Percentiles rank a stretch among this genome's conserved stretches.
phyloP scores from a whole-genome alignment of 2,888 invertebrate genomes.

The Pachydiplax longipennis region DNA sequence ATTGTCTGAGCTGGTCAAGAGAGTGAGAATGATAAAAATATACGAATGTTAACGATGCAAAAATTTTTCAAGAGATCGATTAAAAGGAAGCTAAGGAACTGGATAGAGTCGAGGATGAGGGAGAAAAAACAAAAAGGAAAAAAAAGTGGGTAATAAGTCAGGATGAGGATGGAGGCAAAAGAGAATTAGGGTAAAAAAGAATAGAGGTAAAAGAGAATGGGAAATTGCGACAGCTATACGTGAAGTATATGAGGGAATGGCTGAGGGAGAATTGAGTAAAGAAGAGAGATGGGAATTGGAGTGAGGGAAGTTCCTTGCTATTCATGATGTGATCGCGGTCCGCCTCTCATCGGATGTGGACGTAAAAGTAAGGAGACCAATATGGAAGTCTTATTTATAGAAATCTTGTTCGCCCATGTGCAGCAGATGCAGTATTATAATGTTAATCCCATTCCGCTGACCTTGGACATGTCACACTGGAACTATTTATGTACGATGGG shows the following conservation, averaged over 20 bases:
- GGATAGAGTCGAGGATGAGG: no score
- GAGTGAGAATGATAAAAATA: no score
- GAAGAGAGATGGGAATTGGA: neutral
- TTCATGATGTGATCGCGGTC: neutral
- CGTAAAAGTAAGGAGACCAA: neutral
- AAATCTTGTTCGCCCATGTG: neutral
- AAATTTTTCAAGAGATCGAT: no score
- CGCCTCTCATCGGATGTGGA: neutral
- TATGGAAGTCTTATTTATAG: conserved; percentile 40
- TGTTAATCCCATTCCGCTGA: neutral
- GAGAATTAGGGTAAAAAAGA: neutral
- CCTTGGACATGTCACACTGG: neutral
- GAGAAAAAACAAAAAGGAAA: no score
- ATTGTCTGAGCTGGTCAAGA: no score
- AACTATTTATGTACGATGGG: neutral
- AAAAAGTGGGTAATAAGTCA: no score
- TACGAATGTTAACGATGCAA: no score
- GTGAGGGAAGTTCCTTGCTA: neutral
- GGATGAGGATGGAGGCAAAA: no score
- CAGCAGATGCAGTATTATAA: conserved; percentile 27
- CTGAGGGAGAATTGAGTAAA: neutral
- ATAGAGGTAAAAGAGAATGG: neutral
- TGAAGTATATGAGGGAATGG: neutral
- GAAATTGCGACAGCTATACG: neutral
- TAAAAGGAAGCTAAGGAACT: no score